Evolutionary conservation across 1,140 invertebrate species (phyloP).

Genomic region (Calosoma granatense): DNA sequence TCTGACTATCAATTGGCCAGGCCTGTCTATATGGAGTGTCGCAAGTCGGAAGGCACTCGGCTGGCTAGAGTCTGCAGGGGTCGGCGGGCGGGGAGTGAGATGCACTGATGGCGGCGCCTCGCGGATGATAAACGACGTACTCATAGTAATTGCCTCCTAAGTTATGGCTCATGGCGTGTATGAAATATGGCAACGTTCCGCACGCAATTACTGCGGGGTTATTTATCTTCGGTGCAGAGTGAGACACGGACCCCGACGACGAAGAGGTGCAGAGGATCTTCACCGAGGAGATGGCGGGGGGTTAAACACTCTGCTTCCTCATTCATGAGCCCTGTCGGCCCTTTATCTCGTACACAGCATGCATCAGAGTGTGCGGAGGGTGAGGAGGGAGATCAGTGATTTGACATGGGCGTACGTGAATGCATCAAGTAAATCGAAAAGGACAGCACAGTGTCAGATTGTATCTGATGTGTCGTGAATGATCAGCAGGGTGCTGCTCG

Average conservation of each 20-base stretch:
- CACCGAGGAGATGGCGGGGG: background rate
- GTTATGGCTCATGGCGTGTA: slow-evolving; percentile 44
- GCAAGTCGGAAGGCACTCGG: background rate
- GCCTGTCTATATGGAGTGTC: background rate
- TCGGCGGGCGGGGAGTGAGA: slow-evolving; percentile 12
- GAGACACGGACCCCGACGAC: slow-evolving; percentile 16
- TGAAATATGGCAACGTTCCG: slow-evolving; percentile 47
- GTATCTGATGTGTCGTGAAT: too few species aligned
- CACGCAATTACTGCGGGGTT: slow-evolving; percentile 45
- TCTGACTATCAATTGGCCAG: background rate
- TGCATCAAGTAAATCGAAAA: too few species aligned
- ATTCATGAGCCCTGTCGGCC: background rate
- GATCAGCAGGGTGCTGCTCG: too few species aligned
- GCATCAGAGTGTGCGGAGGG: too few species aligned
- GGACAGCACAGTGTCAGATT: too few species aligned
- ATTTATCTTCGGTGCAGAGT: slow-evolving; percentile 38
- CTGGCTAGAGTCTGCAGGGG: background rate
- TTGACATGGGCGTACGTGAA: too few species aligned
- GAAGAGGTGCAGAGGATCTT: background rate
- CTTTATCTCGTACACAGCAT: background rate
- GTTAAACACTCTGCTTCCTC: background rate
- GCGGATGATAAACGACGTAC: slow-evolving; percentile 44
- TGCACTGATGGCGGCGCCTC: slow-evolving; percentile 19
- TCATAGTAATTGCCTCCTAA: slow-evolving; percentile 47
- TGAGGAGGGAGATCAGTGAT: too few species aligned